A percentile compares a stretch with the other conserved stretches of the same genome.
Evolutionary conservation across 2,797 vertebrate genomes (phyloP).

Genomic region (Anabacerthia variegaticeps): DNA sequence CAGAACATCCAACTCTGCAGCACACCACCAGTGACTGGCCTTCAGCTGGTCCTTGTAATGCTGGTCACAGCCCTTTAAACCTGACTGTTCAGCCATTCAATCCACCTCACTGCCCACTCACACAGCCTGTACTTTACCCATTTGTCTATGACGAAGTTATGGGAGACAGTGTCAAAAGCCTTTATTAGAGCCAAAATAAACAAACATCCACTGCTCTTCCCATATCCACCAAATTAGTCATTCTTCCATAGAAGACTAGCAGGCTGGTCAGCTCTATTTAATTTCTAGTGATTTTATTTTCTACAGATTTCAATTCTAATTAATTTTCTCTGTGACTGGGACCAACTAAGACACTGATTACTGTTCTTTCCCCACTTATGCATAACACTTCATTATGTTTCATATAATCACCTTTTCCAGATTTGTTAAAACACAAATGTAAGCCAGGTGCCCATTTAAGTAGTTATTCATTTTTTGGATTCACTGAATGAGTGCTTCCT

Average conservation of each 20-base stretch:
- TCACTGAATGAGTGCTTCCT: neutral
- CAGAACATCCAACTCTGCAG: neutral
- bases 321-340: neutral
- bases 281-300: neutral
- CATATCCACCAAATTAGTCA: neutral
- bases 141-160: neutral
- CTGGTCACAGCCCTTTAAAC: neutral
- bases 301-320: neutral
- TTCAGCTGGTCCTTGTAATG: neutral
- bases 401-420: neutral
- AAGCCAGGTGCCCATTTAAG: neutral
- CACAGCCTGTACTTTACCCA: neutral
- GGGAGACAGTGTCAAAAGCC: neutral
- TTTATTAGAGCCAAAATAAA: neutral
- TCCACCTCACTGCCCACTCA: neutral
- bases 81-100: neutral
- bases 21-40: neutral
- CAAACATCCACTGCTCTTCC: neutral
- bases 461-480: neutral
- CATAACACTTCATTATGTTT: neutral
- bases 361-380: neutral
- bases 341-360: neutral
- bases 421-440: neutral
- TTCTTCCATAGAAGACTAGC: neutral
- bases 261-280: neutral